Conservation (phyloP, 2,888 invertebrate genomes). For the Dynastes hyllus region DNA sequence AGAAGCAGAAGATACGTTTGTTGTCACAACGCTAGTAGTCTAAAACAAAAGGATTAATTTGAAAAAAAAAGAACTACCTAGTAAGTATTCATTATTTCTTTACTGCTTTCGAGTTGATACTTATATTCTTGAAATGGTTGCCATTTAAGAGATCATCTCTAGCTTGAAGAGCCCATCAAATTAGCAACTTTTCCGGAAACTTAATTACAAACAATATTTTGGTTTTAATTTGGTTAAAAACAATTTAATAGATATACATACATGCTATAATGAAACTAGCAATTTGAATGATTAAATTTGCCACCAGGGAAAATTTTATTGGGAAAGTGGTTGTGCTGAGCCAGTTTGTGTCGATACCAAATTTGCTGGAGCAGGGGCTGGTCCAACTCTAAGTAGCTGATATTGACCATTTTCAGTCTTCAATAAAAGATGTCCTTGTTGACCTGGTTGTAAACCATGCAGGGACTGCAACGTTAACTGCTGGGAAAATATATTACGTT, state of each 20-base stretch:
- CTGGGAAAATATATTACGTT: conserved; percentile 68
- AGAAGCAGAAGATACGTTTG: conserved; percentile 66
- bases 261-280: no score
- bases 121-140: no score
- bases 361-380: conserved; percentile 78
- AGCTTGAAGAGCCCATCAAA: no score
- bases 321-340: conserved; percentile 77
- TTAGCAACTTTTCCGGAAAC: no score
- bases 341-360: conserved; percentile 74
- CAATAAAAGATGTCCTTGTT: conserved; percentile 91
- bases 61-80: conserved; percentile 58
- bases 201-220: no score
- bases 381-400: conserved; percentile 92
- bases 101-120: no score
- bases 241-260: no score
- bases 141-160: no score
- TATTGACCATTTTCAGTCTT: conserved; percentile 98
- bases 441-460: conserved; percentile 89
- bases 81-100: background rate
- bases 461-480: conserved; percentile 92
- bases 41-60: conserved; percentile 58
- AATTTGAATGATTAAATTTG: no score
- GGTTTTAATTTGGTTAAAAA: no score
- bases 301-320: no score
- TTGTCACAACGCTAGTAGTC: conserved; percentile 64